These are phyloP conservation scores for Porites cylindrica DNA, from an alignment of 92 coral and sea anemone genomes.

Conservation along the genomic window DNA sequence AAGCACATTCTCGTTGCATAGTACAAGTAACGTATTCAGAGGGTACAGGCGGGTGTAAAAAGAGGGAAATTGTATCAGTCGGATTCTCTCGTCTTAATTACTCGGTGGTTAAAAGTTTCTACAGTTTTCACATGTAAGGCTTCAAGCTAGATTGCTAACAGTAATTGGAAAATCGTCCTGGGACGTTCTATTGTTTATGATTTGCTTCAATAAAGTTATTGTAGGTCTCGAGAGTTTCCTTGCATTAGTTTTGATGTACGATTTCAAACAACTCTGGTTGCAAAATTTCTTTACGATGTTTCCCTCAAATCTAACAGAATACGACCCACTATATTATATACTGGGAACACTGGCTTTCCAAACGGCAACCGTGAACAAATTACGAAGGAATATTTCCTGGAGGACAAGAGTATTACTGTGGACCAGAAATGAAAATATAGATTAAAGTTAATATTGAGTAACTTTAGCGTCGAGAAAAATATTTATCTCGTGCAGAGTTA, in stretches of 20 bases:
- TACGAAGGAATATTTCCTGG: conserved; percentile 9
- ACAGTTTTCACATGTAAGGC: conserved; percentile 8
- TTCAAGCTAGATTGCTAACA: conserved; percentile 6
- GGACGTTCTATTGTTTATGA: conserved; percentile 2
- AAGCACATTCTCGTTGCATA: neutral
- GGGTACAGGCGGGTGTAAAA: neutral
- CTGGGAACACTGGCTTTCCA: conserved; percentile 13
- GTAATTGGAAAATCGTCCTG: conserved; percentile 19
- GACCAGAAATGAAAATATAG: conserved; percentile 11
- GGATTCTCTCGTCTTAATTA: neutral
- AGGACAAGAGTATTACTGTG: conserved; percentile 9
- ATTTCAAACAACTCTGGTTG: conserved; percentile 24
- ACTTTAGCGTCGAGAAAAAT: neutral
- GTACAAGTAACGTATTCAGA: conserved; percentile 3
- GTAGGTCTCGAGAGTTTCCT: conserved; percentile 22
- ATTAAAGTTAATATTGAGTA: conserved; percentile 9
- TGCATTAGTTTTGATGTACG: conserved; percentile 2
- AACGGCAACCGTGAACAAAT: conserved; percentile 23
- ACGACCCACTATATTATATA: conserved; percentile 19
- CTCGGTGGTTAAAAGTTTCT: neutral
- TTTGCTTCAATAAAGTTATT: conserved; percentile 7
- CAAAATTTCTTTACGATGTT: conserved; percentile 4
- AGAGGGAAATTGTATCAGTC: conserved; percentile 10
- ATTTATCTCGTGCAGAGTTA: neutral
- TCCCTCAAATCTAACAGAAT: conserved; percentile 18